Evolutionary conservation across 2,888 invertebrate species (phyloP).

Genomic region (Leptura quadrifasciata): DNA sequence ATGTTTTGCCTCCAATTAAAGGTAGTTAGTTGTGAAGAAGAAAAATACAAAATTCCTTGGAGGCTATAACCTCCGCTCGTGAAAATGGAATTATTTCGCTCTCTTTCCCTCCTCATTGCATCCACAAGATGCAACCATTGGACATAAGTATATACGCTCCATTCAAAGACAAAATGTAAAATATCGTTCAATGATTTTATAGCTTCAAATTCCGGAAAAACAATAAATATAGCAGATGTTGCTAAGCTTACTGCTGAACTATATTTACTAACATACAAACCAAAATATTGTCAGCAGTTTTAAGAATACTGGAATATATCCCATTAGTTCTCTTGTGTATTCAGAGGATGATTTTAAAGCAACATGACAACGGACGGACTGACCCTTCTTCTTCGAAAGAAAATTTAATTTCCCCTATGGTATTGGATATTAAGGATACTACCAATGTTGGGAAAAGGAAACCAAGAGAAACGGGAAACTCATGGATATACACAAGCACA

Average conservation of each 20-base stretch:
- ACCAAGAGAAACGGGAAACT: not conserved
- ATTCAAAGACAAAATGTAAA: constrained; percentile 63
- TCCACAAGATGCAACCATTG: constrained; percentile 64
- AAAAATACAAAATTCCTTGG: constrained; percentile 40
- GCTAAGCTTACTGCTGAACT: constrained; percentile 51
- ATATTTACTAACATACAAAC: constrained; percentile 47
- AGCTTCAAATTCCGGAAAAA: constrained; percentile 54
- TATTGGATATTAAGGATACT: not conserved
- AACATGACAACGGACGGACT: not conserved
- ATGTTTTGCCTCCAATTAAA: too few relatives aligned
- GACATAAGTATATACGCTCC: constrained; percentile 53
- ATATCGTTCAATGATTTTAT: constrained; percentile 57
- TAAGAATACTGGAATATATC: too few relatives aligned
- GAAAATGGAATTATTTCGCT: constrained; percentile 65
- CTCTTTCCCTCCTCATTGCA: constrained; percentile 67
- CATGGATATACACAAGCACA: too few relatives aligned
- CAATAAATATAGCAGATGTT: constrained; percentile 60
- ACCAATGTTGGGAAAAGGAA: not conserved
- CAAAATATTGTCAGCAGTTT: constrained; percentile 28
- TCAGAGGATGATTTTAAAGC: not conserved
- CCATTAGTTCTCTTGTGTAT: constrained; percentile 6
- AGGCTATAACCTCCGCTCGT: constrained; percentile 56
- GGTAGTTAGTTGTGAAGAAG: not conserved
- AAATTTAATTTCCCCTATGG: not conserved
- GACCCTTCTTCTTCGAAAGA: not conserved